Evolutionary conservation across 2,797 vertebrate genomes (phyloP).

Genomic region (Echiichthys vipera): DNA sequence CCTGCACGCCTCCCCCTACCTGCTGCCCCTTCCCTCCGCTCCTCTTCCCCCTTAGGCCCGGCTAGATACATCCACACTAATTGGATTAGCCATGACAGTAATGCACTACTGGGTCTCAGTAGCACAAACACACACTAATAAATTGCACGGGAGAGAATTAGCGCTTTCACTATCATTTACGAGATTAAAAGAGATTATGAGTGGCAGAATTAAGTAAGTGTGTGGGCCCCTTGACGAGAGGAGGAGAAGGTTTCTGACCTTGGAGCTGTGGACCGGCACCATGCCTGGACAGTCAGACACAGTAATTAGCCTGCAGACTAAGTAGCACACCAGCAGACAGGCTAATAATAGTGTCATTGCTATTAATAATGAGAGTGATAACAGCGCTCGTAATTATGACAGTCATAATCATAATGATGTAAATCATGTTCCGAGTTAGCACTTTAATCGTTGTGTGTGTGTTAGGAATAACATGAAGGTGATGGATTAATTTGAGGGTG

Average conservation of each 20-base stretch:
- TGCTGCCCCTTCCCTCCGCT: conserved; percentile 34
- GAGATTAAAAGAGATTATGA: conserved; percentile 90
- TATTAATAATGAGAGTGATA: conserved; percentile 83
- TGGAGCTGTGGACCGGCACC: conserved; percentile 62
- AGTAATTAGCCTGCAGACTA: conserved; percentile 77
- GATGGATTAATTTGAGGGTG: conserved; percentile 75
- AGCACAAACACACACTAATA: conserved; percentile 88
- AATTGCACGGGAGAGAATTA: conserved; percentile 88
- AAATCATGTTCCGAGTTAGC: conserved; percentile 84
- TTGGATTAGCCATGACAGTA: conserved; percentile 91
- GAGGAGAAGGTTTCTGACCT: conserved; percentile 75
- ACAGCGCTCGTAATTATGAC: conserved; percentile 79
- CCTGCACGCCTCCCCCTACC: conserved; percentile 48
- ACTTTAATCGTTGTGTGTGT: conserved; percentile 62
- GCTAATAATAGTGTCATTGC: conserved; percentile 80
- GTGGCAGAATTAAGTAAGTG: conserved; percentile 87
- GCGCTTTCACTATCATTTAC: conserved; percentile 83
- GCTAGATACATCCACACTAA: conserved; percentile 86
- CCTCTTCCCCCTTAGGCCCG: conserved; percentile 45
- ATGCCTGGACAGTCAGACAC: conserved; percentile 65
- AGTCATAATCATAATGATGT: conserved; percentile 82
- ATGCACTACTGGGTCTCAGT: conserved; percentile 82
- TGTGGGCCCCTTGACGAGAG: conserved; percentile 69
- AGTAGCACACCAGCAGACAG: conserved; percentile 62
- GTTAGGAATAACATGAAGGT: conserved; percentile 62